Evolutionary conservation across 2,888 invertebrate genomes (phyloP).

Genomic region (Hesperia comma): DNA sequence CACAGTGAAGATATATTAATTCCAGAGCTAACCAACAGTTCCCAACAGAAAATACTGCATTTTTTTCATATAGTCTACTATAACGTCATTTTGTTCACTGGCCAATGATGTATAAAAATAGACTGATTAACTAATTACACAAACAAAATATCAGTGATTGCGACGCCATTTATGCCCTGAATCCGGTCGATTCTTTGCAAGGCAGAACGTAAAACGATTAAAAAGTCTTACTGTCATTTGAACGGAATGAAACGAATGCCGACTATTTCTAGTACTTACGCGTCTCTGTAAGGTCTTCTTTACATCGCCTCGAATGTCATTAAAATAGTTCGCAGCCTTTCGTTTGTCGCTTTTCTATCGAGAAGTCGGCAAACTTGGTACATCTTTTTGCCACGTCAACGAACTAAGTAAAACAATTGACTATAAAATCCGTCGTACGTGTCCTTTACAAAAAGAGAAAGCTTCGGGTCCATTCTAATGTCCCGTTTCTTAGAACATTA

Average conservation of each 20-base stretch:
- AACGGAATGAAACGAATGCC: slow-evolving; percentile 15
- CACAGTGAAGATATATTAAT: too few species aligned
- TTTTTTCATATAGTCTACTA: not conserved
- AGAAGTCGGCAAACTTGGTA: slow-evolving; percentile 34
- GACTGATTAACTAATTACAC: not conserved
- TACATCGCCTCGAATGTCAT: slow-evolving; percentile 13
- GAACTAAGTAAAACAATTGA: slow-evolving; percentile 77
- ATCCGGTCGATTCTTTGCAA: not conserved
- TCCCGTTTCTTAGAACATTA: slow-evolving; percentile 81
- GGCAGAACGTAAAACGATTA: not conserved
- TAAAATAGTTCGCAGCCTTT: slow-evolving; percentile 21
- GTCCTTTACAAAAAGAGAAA: slow-evolving; percentile 78
- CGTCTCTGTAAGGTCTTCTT: slow-evolving; percentile 9
- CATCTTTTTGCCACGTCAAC: slow-evolving; percentile 67
- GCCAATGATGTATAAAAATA: not conserved
- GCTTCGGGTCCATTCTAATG: slow-evolving; percentile 73
- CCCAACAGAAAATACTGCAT: not conserved
- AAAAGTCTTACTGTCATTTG: slow-evolving; percentile 13
- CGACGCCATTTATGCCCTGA: not conserved
- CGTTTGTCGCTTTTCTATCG: slow-evolving; percentile 13
- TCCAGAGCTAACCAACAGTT: not conserved
- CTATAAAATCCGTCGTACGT: slow-evolving; percentile 79
- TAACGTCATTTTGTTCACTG: not conserved
- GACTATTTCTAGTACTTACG: slow-evolving; percentile 21
- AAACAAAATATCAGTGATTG: not conserved